These are phyloP conservation scores for Lathronympha strigana DNA, from an alignment of 2,888 invertebrate genomes.

Conservation along the genomic window DNA sequence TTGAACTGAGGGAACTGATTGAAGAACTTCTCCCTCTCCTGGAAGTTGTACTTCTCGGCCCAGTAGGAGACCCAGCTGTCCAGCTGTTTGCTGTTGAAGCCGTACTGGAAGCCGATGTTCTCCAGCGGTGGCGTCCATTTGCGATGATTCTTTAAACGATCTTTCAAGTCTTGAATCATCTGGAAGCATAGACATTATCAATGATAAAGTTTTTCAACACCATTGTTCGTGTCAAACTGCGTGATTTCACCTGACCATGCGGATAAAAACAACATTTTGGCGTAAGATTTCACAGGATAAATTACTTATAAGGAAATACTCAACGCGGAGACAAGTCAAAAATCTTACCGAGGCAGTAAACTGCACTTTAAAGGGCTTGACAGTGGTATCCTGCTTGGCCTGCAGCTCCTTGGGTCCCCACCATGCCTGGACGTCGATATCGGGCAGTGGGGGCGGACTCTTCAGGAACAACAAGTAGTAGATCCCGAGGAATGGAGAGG, in stretches of 20 bases:
- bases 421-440: slow-evolving; percentile 62
- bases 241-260: too few species aligned
- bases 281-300: too few species aligned
- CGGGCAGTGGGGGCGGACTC: slow-evolving; percentile 33
- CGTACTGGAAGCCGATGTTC: slow-evolving; percentile 88
- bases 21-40: slow-evolving; percentile 83
- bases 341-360: slow-evolving; percentile 76
- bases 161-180: too few species aligned
- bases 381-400: slow-evolving; percentile 68
- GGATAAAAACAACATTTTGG: too few species aligned
- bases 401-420: slow-evolving; percentile 75
- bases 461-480: slow-evolving; percentile 24
- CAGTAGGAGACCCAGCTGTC: slow-evolving; percentile 87
- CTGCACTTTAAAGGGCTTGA: slow-evolving; percentile 81
- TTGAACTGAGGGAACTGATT: slow-evolving; percentile 88
- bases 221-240: too few species aligned
- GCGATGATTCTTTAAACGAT: slow-evolving; percentile 42
- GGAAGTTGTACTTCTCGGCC: slow-evolving; percentile 85
- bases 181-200: too few species aligned
- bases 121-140: slow-evolving; percentile 78
- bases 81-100: slow-evolving; percentile 87
- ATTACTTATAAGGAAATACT: too few species aligned
- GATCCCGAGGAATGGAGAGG: slow-evolving; percentile 18
- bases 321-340: too few species aligned
- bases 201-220: too few species aligned